phyloP scores from a whole-genome alignment of 1,140 invertebrate species.

The Tetramorium alpestre region DNA sequence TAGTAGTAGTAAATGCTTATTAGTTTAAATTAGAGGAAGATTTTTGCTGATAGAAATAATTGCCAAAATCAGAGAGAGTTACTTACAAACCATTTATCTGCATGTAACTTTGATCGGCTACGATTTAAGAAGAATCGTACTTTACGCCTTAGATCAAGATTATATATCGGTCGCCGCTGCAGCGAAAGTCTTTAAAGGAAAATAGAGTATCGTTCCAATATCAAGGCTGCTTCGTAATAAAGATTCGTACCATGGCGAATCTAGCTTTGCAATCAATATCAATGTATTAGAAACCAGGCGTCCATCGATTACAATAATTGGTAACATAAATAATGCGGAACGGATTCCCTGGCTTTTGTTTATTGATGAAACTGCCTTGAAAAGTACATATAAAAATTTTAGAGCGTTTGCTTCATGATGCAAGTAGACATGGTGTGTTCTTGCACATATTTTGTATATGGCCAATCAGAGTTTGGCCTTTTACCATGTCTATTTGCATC shows the following conservation, averaged over 20 bases:
- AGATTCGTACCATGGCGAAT: slow-evolving; percentile 65
- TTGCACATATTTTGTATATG: no score
- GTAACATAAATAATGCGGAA: slow-evolving; percentile 33
- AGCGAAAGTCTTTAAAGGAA: slow-evolving; percentile 68
- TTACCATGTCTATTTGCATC: no score
- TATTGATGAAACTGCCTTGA: slow-evolving; percentile 16
- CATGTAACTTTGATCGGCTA: slow-evolving; percentile 23
- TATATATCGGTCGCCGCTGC: slow-evolving; percentile 45
- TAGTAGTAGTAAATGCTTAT: not conserved
- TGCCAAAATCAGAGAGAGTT: not conserved
- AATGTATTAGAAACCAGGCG: slow-evolving; percentile 53
- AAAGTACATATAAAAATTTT: slow-evolving; percentile 12
- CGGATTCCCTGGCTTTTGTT: not conserved
- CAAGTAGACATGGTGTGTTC: no score
- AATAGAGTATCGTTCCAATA: slow-evolving; percentile 66
- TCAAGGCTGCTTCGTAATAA: slow-evolving; percentile 67
- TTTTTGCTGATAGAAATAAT: not conserved
- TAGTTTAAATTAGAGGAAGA: not conserved
- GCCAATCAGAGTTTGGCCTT: no score
- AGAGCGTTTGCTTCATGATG: not conserved
- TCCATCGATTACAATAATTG: slow-evolving; percentile 53
- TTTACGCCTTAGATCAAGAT: slow-evolving; percentile 54
- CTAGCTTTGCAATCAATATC: slow-evolving; percentile 70
- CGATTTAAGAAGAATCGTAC: slow-evolving; percentile 4
- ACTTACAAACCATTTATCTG: slow-evolving; percentile 29